Evolutionary conservation across 2,888 invertebrate genomes (phyloP).

Genomic region (Phymatocera aterrima): DNA sequence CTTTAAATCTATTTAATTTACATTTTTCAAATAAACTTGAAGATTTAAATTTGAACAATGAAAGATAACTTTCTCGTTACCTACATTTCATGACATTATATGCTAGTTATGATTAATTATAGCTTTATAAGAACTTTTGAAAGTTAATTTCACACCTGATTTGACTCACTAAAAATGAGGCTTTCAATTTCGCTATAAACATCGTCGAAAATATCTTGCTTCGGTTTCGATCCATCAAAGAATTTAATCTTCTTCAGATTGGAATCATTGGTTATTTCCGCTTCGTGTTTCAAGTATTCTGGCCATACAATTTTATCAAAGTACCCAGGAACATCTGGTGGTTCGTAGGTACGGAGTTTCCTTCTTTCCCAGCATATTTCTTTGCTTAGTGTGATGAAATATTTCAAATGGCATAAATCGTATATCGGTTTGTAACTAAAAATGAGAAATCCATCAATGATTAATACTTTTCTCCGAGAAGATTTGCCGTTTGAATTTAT

Average conservation of each 20-base stretch:
- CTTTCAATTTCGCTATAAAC: slow-evolving; percentile 58
- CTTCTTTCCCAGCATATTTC: slow-evolving; percentile 83
- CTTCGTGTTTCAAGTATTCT: slow-evolving; percentile 81
- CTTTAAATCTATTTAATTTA: background rate
- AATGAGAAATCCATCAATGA: slow-evolving; percentile 87
- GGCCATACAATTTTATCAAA: slow-evolving; percentile 95
- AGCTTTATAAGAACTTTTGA: background rate
- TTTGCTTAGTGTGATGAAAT: slow-evolving; percentile 83
- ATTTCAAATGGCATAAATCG: slow-evolving; percentile 83
- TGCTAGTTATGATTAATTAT: background rate
- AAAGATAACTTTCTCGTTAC: background rate
- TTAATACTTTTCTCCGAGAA: slow-evolving; percentile 76
- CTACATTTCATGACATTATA: background rate
- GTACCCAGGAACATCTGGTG: slow-evolving; percentile 92
- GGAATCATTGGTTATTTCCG: slow-evolving; percentile 70
- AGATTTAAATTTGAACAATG: background rate
- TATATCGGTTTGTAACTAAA: slow-evolving; percentile 83
- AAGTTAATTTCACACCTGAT: background rate
- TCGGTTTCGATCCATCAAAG: slow-evolving; percentile 61
- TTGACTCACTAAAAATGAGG: background rate
- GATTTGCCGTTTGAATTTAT: slow-evolving; percentile 50
- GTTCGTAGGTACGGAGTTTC: slow-evolving; percentile 83
- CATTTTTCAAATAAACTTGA: background rate
- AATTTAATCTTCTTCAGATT: slow-evolving; percentile 60
- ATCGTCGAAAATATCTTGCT: slow-evolving; percentile 58